Conservation (phyloP, 2,113 vertebrate species). For the Lontra canadensis region DNA sequence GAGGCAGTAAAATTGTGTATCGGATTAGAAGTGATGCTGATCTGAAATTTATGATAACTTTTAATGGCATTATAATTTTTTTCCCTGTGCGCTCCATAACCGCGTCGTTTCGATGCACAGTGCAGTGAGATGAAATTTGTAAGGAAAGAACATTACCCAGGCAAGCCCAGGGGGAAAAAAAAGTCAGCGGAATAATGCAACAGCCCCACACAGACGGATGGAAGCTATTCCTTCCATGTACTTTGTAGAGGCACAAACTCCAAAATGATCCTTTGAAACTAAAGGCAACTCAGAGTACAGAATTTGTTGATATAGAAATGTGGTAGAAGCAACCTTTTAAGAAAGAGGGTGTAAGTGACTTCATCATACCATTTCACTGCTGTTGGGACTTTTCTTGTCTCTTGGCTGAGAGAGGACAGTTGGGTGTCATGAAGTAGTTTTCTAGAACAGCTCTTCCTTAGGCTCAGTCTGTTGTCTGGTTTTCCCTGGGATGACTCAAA, state of each 20-base stretch:
- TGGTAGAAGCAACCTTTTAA: background rate
- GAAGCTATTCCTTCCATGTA: slow-evolving; percentile 18
- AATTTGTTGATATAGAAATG: slow-evolving; percentile 39
- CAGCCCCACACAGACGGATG: background rate
- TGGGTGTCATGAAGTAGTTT: background rate
- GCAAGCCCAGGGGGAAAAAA: slow-evolving; percentile 64
- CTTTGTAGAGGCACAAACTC: background rate
- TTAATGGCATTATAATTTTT: slow-evolving; percentile 93
- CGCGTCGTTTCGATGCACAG: slow-evolving; percentile 85
- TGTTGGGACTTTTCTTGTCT: background rate
- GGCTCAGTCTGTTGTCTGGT: background rate
- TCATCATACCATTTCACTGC: background rate
- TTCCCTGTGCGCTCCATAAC: slow-evolving; percentile 84
- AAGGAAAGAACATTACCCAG: slow-evolving; percentile 85
- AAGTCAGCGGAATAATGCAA: slow-evolving; percentile 77
- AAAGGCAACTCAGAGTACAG: background rate
- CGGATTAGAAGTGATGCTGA: slow-evolving; percentile 92
- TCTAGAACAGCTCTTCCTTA: background rate
- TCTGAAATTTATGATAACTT: slow-evolving; percentile 93
- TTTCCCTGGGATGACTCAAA: background rate
- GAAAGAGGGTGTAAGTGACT: background rate
- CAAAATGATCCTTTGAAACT: slow-evolving; percentile 35
- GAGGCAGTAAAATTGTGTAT: slow-evolving; percentile 92
- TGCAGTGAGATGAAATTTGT: slow-evolving; percentile 88
- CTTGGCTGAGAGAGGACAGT: background rate